A percentile compares a stretch with the other conserved stretches of the same genome.
These are phyloP conservation scores for Nannoperca obscura DNA, from an alignment of 2,797 vertebrate genomes.

Conservation along the genomic window DNA sequence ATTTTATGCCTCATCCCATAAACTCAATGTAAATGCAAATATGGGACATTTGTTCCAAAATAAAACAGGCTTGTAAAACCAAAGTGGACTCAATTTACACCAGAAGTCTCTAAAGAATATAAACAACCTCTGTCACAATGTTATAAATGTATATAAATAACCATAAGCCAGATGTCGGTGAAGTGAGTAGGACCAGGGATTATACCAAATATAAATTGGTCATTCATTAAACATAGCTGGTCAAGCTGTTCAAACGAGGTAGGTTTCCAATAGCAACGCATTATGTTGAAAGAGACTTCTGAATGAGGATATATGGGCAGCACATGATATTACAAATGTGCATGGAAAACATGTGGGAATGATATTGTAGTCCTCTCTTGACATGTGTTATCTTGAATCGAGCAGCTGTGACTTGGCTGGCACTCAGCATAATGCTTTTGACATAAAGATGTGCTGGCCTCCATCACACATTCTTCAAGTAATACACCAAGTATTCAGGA, in stretches of 20 bases:
- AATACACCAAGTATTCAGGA: background rate
- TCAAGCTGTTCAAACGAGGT: background rate
- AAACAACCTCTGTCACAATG: background rate
- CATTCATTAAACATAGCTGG: background rate
- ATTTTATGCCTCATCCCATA: background rate
- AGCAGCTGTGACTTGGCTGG: constrained; percentile 67
- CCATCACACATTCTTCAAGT: constrained; percentile 40
- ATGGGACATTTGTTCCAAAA: background rate
- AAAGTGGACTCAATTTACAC: background rate
- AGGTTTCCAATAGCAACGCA: constrained; percentile 3
- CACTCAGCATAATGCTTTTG: constrained; percentile 41
- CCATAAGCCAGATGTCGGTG: background rate
- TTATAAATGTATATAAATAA: constrained; percentile 3
- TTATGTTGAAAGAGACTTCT: constrained; percentile 40
- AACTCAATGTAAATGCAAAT: background rate
- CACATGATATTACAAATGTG: constrained; percentile 35
- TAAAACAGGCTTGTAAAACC: constrained; percentile 4
- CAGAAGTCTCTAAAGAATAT: background rate
- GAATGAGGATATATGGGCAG: constrained; percentile 50
- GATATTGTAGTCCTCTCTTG: constrained; percentile 54
- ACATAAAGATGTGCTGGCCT: constrained; percentile 55
- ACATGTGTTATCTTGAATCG: constrained; percentile 71
- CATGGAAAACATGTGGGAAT: constrained; percentile 68
- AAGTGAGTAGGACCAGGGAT: background rate
- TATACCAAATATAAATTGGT: background rate